These are phyloP conservation scores for Engystomops pustulosus DNA, from an alignment of 2,113 vertebrate genomes.

Conservation along the genomic window DNA sequence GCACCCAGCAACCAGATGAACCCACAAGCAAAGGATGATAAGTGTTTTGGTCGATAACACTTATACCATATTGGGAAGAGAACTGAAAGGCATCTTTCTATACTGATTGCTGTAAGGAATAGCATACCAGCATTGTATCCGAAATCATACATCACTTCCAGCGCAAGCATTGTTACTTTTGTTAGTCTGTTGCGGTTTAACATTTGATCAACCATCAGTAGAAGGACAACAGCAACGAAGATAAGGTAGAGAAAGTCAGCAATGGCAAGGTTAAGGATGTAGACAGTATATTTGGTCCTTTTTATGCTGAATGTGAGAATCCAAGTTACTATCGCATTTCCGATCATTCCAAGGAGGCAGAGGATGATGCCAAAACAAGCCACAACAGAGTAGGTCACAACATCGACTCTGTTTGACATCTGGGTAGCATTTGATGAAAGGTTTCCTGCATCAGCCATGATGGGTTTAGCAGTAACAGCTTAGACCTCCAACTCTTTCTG, in stretches of 20 bases:
- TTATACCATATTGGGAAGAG: slow-evolving; percentile 64
- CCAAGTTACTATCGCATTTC: slow-evolving; percentile 39
- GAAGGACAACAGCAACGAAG: slow-evolving; percentile 35
- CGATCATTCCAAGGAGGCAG: slow-evolving; percentile 32
- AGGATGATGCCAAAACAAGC: slow-evolving; percentile 38
- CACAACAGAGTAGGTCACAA: background rate
- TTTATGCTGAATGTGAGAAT: slow-evolving; percentile 20
- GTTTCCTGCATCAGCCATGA: slow-evolving; percentile 22
- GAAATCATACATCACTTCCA: slow-evolving; percentile 59
- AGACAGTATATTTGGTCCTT: slow-evolving; percentile 34
- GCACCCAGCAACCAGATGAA: slow-evolving; percentile 62
- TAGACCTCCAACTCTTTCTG: background rate
- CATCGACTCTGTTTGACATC: accelerated
- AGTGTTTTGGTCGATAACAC: slow-evolving; percentile 64
- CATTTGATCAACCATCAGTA: slow-evolving; percentile 42
- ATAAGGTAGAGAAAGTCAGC: slow-evolving; percentile 17
- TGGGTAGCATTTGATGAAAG: background rate
- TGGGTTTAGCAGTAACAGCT: background rate
- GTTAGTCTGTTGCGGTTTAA: slow-evolving; percentile 54
- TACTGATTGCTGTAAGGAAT: slow-evolving; percentile 65
- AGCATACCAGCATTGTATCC: slow-evolving; percentile 65
- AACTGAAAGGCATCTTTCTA: slow-evolving; percentile 64
- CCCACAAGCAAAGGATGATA: slow-evolving; percentile 45
- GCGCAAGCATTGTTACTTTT: slow-evolving; percentile 61
- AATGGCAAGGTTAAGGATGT: slow-evolving; percentile 32